Evolutionary conservation across 2,797 vertebrate species (phyloP).

Genomic region (Gobionotothen gibberifrons): DNA sequence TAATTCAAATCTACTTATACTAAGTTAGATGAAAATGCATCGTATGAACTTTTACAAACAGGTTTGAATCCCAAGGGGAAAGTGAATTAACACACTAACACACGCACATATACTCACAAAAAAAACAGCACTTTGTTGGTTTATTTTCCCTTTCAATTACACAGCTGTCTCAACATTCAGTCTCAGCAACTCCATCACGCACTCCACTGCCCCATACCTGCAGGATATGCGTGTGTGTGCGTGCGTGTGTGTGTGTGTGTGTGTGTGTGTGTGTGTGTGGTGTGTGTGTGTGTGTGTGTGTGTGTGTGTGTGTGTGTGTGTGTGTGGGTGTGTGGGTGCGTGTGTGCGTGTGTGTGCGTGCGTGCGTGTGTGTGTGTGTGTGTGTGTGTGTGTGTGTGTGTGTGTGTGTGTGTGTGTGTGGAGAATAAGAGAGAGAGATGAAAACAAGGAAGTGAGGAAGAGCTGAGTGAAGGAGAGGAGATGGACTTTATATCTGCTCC

Average conservation of each 20-base stretch:
- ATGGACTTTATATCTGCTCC: constrained; percentile 58
- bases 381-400: constrained; percentile 12
- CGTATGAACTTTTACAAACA: constrained; percentile 24
- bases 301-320: constrained; percentile 8
- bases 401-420: constrained; percentile 15
- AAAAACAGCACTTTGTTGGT: constrained; percentile 29
- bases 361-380: constrained; percentile 17
- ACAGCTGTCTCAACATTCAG: constrained; percentile 63
- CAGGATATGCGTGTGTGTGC: constrained; percentile 37
- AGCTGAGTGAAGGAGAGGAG: constrained; percentile 45
- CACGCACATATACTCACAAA: neutral
- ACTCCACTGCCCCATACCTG: constrained; percentile 58
- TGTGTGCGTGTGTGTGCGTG: constrained; percentile 25
- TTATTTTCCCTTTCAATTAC: constrained; percentile 69
- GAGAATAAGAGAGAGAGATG: constrained; percentile 17
- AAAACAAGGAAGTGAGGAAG: constrained; percentile 33
- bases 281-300: too few relatives aligned
- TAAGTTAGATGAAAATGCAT: constrained; percentile 12
- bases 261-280: neutral
- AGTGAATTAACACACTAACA: neutral
- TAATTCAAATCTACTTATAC: neutral
- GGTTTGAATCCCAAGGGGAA: constrained; percentile 22
- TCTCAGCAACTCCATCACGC: constrained; percentile 60
- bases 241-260: constrained; percentile 10
- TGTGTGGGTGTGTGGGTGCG: constrained; percentile 18